Evolutionary conservation across 2,113 vertebrate genomes (phyloP), one percentile per base, ranked within the genome.

Genomic region (Gila orcuttii): DNA sequence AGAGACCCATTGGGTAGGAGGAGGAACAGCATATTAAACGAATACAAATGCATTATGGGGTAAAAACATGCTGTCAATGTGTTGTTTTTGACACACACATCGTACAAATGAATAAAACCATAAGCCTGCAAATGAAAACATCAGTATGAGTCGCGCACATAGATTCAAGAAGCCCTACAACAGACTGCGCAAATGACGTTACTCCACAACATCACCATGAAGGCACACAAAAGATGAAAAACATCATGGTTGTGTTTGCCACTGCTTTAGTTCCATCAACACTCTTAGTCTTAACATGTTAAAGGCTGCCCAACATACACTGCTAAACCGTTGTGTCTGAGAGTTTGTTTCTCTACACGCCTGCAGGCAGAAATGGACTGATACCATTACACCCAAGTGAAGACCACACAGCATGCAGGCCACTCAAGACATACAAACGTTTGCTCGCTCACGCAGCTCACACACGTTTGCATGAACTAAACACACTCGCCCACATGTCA

Each of bases 11-110:
- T 96, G 94, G 95, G 94, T 95, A 96, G 94, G 94, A 91, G 93
- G 93, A 95, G 93, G 94, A 97, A 97, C 91, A 96, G 95, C 93
- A 97, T 95, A 94, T 97, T 97, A 95, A 96, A 96, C 95, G 94
- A 93, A 93, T 50, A 94, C 94, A 96, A 79, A 83, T 68, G 83
- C 86, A 77, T 87, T 79, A 87, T 85, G 74, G 64, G 47, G 50
- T 69, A 82, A 85, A 74, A 82, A 79, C 88, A 89, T 89, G 88
- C 88, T 85, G 78, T 36, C 76, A 76, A 66, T 66, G 69, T 28
- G 83, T 47, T 82, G 68, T 75, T 71, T 42, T 66, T 45, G 39
- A 60, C 23, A 86, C 19, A 83, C 33, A 15, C 21, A 82, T 42
- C 5, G 60, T 21, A 75, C 25, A 19, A 71, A 84, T 73, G 50